These are phyloP conservation scores for Oreochromis aureus DNA, from an alignment of 2,113 vertebrate species.

Conservation along the genomic window DNA sequence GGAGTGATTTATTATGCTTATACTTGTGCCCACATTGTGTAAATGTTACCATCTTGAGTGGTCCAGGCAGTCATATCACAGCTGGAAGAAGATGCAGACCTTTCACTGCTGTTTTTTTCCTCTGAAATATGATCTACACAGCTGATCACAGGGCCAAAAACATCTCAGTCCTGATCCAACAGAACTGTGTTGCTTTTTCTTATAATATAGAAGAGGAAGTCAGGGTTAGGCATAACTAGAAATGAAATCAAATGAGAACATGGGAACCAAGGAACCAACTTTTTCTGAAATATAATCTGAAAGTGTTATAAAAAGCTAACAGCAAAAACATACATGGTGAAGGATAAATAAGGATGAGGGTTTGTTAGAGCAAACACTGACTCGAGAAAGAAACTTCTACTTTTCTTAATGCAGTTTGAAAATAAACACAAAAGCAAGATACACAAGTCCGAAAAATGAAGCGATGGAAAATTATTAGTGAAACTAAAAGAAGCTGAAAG, in stretches of 20 bases:
- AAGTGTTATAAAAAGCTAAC: neutral
- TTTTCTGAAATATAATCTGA: neutral
- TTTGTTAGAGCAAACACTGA: neutral
- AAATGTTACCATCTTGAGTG: neutral
- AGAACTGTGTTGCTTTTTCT: neutral
- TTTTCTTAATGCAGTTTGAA: neutral
- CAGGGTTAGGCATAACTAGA: neutral
- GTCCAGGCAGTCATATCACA: neutral
- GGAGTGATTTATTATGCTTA: neutral
- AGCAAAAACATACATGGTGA: neutral
- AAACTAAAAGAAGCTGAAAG: neutral
- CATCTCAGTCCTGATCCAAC: neutral
- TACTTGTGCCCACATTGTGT: neutral
- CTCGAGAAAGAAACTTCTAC: neutral
- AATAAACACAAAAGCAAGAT: neutral
- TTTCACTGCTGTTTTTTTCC: neutral
- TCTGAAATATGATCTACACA: neutral
- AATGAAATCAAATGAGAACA: neutral
- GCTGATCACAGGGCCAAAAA: neutral
- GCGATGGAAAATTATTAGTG: neutral
- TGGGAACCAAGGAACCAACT: neutral
- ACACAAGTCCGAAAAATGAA: neutral
- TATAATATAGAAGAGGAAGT: neutral
- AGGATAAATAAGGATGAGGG: neutral
- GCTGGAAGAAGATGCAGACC: neutral